Evolutionary conservation across 1,140 invertebrate genomes (phyloP).

Genomic region (Oedothorax gibbosus): DNA sequence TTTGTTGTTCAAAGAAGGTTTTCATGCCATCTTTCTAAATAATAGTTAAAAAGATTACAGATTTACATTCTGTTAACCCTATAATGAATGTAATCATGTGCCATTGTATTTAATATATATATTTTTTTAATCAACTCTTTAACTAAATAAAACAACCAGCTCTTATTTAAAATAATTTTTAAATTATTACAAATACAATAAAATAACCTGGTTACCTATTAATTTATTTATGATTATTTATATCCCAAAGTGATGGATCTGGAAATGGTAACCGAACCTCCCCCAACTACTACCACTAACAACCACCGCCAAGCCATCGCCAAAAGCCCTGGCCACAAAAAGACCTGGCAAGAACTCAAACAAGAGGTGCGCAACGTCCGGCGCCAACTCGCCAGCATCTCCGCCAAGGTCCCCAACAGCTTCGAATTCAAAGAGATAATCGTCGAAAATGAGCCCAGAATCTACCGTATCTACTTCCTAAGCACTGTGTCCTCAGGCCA

Average conservation of each 20-base stretch:
- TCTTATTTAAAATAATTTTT: too few relatives aligned
- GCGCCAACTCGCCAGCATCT: conserved; percentile 80
- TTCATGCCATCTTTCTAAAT: too few relatives aligned
- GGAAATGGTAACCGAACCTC: background rate
- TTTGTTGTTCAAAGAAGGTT: too few relatives aligned
- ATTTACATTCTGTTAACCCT: too few relatives aligned
- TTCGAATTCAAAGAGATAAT: conserved; percentile 61
- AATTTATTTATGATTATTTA: too few relatives aligned
- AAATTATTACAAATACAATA: too few relatives aligned
- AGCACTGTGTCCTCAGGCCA: conserved; percentile 84
- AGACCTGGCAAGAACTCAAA: conserved; percentile 82
- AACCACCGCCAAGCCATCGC: conserved; percentile 1
- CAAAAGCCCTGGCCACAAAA: conserved; percentile 61
- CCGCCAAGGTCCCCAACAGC: conserved; percentile 70
- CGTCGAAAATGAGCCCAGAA: conserved; percentile 41
- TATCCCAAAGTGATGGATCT: conserved; percentile 25
- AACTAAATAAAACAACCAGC: too few relatives aligned
- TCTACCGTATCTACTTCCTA: conserved; percentile 87
- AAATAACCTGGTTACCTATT: too few relatives aligned
- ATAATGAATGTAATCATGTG: too few relatives aligned
- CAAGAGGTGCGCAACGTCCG: conserved; percentile 84
- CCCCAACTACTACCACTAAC: background rate
- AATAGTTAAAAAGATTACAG: too few relatives aligned
- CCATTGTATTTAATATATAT: too few relatives aligned
- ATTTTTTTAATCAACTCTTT: too few relatives aligned